These are phyloP conservation scores for Phlogophora meticulosa DNA, from an alignment of 2,888 invertebrate genomes.

Conservation along the genomic window DNA sequence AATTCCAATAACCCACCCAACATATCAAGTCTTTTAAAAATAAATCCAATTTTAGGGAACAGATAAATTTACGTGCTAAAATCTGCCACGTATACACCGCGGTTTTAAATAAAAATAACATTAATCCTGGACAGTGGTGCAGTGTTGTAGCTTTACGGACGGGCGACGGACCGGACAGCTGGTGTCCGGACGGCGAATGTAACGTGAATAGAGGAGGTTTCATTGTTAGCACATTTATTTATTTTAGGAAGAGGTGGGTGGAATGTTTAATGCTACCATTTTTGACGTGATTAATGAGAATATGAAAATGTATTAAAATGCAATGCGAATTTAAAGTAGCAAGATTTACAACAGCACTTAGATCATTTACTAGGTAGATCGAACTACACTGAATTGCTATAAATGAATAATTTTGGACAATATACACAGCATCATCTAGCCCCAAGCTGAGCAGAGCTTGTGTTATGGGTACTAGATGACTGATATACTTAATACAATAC, in stretches of 20 bases:
- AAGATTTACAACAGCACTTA: no score
- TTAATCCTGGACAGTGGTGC: slow-evolving; percentile 51
- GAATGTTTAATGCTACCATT: slow-evolving; percentile 19
- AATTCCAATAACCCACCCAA: slow-evolving; percentile 2
- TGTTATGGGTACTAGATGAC: no score
- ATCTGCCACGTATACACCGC: slow-evolving; percentile 12
- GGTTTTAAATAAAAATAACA: slow-evolving; percentile 52
- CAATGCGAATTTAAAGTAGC: not conserved
- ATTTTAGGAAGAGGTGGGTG: slow-evolving; percentile 31
- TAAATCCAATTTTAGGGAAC: slow-evolving; percentile 4
- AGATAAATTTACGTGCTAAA: slow-evolving; percentile 29
- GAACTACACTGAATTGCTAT: no score
- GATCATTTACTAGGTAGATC: no score
- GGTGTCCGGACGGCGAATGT: slow-evolving; percentile 40
- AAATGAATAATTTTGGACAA: no score
- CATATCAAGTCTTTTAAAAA: slow-evolving; percentile 1
- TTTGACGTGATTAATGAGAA: slow-evolving; percentile 18
- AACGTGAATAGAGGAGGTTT: slow-evolving; percentile 34
- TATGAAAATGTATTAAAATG: not conserved
- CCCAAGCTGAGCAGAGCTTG: no score
- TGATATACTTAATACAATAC: no score
- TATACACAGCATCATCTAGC: no score
- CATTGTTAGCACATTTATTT: slow-evolving; percentile 30
- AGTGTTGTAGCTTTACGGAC: slow-evolving; percentile 50
- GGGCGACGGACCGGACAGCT: slow-evolving; percentile 54